A percentile compares a stretch with the other conserved stretches of the same genome.
Evolutionary conservation across 2,888 invertebrate genomes (phyloP).

Genomic region (Bedellia somnulentella): DNA sequence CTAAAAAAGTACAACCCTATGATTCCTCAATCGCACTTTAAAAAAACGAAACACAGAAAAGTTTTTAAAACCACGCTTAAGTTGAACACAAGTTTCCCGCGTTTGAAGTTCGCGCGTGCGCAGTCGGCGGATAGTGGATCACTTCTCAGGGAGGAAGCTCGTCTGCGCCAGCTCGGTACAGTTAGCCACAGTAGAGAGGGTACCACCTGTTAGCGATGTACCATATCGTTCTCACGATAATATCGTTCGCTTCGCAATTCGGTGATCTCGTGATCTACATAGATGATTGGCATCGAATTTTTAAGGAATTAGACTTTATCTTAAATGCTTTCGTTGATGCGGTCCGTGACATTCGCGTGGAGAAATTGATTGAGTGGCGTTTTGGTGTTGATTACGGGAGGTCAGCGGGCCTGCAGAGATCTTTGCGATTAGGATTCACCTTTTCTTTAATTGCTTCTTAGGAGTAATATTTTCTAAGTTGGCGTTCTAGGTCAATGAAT

Average conservation of each 20-base stretch:
- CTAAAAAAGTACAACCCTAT: too few species aligned
- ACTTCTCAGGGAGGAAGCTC: conserved; percentile 40
- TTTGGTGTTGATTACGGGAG: conserved; percentile 3
- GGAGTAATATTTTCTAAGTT: not conserved
- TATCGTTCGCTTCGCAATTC: conserved; percentile 37
- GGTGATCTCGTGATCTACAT: conserved; percentile 53
- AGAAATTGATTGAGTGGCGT: conserved; percentile 44
- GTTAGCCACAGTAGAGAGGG: conserved; percentile 44
- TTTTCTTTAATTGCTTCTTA: too few species aligned
- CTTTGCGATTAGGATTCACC: too few species aligned
- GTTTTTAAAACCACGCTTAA: too few species aligned
- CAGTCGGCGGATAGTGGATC: conserved; percentile 36
- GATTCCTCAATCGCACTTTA: too few species aligned
- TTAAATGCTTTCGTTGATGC: conserved; percentile 26
- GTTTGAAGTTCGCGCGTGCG: conserved; percentile 10
- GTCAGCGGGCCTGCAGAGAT: too few species aligned
- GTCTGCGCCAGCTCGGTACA: conserved; percentile 29
- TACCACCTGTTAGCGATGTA: conserved; percentile 40
- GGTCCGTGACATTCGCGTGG: conserved; percentile 44
- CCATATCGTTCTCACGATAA: conserved; percentile 54
- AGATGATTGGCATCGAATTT: conserved; percentile 52
- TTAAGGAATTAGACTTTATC: conserved; percentile 35
- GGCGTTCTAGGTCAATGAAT: too few species aligned
- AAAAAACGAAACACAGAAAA: too few species aligned
- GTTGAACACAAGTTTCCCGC: too few species aligned